These are phyloP conservation scores for Petrocephalus zakoni DNA, from an alignment of 2,113 vertebrate species.

Conservation along the genomic window DNA sequence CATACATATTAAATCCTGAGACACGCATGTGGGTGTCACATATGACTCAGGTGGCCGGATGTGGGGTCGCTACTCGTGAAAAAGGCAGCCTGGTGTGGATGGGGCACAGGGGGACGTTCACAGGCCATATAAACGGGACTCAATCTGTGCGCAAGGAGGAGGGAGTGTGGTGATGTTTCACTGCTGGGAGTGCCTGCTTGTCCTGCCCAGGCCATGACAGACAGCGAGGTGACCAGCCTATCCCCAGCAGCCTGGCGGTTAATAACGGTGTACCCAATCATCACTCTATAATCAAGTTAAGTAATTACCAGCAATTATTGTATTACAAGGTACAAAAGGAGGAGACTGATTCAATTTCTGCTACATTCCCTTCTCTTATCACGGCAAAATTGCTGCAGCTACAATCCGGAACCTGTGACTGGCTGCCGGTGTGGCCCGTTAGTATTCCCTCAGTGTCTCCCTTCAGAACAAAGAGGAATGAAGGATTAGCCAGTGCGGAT, in stretches of 20 bases:
- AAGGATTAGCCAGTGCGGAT: background rate
- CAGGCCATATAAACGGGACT: background rate
- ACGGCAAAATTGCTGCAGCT: background rate
- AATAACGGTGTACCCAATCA: background rate
- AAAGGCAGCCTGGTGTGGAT: background rate
- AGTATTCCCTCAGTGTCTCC: background rate
- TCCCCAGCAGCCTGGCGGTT: background rate
- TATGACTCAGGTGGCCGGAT: background rate
- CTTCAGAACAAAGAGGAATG: background rate
- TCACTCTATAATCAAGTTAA: background rate
- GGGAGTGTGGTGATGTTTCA: background rate
- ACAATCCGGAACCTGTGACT: background rate
- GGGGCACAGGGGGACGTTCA: background rate
- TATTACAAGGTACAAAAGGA: conserved; percentile 8
- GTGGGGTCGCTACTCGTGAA: background rate
- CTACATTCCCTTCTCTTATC: background rate
- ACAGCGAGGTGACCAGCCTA: background rate
- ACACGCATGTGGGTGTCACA: background rate
- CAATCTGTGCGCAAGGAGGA: background rate
- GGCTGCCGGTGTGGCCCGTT: background rate
- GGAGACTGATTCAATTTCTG: background rate
- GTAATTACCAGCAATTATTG: background rate
- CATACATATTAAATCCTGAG: background rate
- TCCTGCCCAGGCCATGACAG: background rate
- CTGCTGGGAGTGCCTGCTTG: background rate